Evolutionary conservation across 2,888 invertebrate species (phyloP).

Genomic region (Creontiades dilutus): DNA sequence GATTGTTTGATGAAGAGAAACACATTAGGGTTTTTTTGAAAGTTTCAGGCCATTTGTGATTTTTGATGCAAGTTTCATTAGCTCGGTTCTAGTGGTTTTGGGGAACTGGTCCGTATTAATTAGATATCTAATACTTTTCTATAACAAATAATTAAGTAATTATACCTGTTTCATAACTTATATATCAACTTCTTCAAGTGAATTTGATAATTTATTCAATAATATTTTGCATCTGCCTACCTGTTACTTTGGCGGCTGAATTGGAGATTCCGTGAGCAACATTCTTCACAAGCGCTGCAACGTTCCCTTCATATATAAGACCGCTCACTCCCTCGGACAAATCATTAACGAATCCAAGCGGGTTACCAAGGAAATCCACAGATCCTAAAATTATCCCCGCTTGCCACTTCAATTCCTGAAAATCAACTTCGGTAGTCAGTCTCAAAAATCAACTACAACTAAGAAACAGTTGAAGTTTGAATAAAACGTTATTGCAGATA

Average conservation of each 20-base stretch:
- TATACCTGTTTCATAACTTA: no score
- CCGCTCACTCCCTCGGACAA: slow-evolving; percentile 96
- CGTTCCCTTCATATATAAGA: slow-evolving; percentile 94
- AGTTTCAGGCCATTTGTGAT: no score
- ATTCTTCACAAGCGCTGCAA: slow-evolving; percentile 94
- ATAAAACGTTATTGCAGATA: not conserved
- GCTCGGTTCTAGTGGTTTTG: no score
- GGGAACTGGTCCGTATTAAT: no score
- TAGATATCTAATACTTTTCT: no score
- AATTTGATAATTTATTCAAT: no score
- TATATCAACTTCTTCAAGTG: no score
- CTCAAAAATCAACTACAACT: not conserved
- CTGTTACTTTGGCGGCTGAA: slow-evolving; percentile 96
- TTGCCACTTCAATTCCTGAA: slow-evolving; percentile 93
- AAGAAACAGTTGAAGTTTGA: not conserved
- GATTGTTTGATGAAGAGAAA: no score
- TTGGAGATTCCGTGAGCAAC: slow-evolving; percentile 98
- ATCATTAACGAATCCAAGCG: slow-evolving; percentile 96
- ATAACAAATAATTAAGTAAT: no score
- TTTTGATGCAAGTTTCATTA: no score
- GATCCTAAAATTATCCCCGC: slow-evolving; percentile 97
- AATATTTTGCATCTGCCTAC: slow-evolving; percentile 77
- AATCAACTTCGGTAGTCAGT: not conserved
- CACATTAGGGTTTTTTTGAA: no score
- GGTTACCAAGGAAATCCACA: slow-evolving; percentile 98